These are phyloP conservation scores for Xerus inauris DNA, from an alignment of 2,113 vertebrate genomes.

Conservation along the genomic window DNA sequence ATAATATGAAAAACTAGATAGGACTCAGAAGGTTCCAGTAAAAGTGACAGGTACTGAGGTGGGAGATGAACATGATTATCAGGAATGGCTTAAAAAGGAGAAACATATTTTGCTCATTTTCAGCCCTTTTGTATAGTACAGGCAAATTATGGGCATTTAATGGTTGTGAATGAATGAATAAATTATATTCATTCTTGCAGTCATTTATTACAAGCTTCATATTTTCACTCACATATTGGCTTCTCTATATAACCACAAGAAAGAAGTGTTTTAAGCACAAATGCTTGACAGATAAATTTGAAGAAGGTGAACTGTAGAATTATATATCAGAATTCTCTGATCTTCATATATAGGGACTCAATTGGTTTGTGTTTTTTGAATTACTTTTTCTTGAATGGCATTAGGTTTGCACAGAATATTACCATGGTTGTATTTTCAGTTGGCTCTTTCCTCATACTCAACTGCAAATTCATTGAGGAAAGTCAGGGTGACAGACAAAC, in stretches of 20 bases:
- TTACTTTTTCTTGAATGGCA: neutral
- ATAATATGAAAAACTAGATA: neutral
- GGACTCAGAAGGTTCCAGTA: neutral
- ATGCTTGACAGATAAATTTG: neutral
- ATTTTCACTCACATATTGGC: neutral
- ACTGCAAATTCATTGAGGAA: neutral
- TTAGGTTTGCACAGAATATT: neutral
- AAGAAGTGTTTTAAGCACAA: neutral
- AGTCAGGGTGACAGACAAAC: neutral
- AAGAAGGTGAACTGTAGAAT: neutral
- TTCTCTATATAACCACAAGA: constrained; percentile 2
- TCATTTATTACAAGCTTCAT: neutral
- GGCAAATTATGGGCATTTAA: neutral
- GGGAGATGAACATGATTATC: neutral
- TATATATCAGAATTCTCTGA: neutral
- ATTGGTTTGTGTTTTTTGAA: neutral
- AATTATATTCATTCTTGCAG: neutral
- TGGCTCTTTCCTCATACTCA: neutral
- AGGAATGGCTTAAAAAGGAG: neutral
- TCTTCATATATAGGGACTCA: neutral
- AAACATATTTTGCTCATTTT: neutral
- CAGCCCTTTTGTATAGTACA: neutral
- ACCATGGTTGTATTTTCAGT: neutral
- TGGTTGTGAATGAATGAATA: neutral
- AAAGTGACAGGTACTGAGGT: neutral